Evolutionary conservation across 2,888 invertebrate genomes (phyloP).

Genomic region (Orgyia antiqua): DNA sequence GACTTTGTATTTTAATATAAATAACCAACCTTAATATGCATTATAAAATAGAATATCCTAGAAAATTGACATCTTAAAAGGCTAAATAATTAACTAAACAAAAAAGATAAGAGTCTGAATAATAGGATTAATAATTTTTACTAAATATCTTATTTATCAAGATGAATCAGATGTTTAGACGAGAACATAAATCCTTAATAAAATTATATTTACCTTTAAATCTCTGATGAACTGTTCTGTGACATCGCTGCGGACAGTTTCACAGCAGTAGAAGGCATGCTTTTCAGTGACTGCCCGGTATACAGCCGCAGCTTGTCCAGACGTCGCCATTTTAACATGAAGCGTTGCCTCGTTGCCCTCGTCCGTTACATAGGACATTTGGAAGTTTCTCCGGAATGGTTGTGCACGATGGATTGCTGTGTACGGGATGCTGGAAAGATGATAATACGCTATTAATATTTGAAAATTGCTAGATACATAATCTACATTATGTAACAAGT

Average conservation of each 20-base stretch:
- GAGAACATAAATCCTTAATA: not conserved
- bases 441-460: no score
- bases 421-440: constrained; percentile 83
- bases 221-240: constrained; percentile 93
- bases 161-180: no score
- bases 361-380: constrained; percentile 83
- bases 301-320: constrained; percentile 88
- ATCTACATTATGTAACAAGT: no score
- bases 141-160: no score
- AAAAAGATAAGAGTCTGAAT: no score
- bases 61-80: no score
- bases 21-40: no score
- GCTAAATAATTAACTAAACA: no score
- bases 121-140: no score
- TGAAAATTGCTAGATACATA: no score
- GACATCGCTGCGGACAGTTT: constrained; percentile 92
- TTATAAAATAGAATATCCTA: no score
- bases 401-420: constrained; percentile 89
- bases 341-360: constrained; percentile 83
- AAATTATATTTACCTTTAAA: constrained; percentile 79
- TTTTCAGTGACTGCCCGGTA: constrained; percentile 94
- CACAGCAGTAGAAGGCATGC: constrained; percentile 95
- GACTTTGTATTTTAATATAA: no score
- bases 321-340: constrained; percentile 89
- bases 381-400: constrained; percentile 85